These are phyloP conservation scores for Elymnias hypermnestra DNA, from an alignment of 1,140 invertebrate species.

Conservation along the genomic window DNA sequence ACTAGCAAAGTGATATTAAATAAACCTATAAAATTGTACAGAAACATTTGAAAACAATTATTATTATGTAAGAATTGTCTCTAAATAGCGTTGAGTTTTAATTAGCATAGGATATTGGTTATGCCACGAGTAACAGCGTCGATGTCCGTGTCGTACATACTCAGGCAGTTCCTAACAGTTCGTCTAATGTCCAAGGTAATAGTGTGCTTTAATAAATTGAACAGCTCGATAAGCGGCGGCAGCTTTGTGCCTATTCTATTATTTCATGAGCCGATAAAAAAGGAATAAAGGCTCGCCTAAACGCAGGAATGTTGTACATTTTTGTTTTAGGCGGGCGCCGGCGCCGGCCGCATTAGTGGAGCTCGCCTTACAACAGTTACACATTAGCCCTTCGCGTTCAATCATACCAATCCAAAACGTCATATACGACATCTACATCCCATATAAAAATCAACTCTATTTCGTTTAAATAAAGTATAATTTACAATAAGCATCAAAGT, in stretches of 20 bases:
- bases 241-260: conserved; percentile 62
- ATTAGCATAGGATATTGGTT: too few species aligned
- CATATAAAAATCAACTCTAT: conserved; percentile 5
- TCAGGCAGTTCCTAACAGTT: too few species aligned
- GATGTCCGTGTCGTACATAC: too few species aligned
- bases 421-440: too few species aligned
- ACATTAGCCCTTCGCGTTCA: conserved; percentile 48
- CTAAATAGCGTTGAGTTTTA: too few species aligned
- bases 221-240: conserved; percentile 32
- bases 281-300: conserved; percentile 61
- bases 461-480: neutral
- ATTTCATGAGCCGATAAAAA: conserved; percentile 69
- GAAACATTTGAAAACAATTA: too few species aligned
- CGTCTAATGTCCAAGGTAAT: conserved; percentile 20
- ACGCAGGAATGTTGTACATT: conserved; percentile 66
- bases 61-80: too few species aligned
- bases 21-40: too few species aligned
- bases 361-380: conserved; percentile 46
- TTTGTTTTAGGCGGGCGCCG: conserved; percentile 65
- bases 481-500: neutral
- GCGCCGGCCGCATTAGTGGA: conserved; percentile 66
- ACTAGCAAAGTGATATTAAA: too few species aligned
- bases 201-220: conserved; percentile 43
- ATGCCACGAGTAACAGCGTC: too few species aligned
- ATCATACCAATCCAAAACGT: neutral